Conservation (phyloP, 2,797 vertebrate genomes). For the Glossophaga mutica region DNA sequence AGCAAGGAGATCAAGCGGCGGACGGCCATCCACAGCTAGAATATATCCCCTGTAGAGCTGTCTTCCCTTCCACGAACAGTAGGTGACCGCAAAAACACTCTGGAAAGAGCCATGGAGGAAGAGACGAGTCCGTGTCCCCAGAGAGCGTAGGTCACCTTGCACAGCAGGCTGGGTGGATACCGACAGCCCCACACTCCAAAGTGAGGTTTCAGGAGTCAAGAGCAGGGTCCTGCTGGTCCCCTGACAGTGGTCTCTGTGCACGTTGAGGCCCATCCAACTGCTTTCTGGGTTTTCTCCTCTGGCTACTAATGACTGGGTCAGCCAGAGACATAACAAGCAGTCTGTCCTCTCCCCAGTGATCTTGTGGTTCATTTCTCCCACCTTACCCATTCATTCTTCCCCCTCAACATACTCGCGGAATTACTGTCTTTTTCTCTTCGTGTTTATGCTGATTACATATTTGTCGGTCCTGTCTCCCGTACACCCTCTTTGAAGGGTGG, state of each 20-base stretch:
- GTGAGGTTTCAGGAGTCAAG: too few relatives aligned
- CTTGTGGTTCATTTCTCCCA: background rate
- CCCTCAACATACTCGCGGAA: background rate
- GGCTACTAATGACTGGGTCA: background rate
- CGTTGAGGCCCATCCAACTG: background rate
- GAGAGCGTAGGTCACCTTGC: background rate
- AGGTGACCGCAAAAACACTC: slow-evolving; percentile 60
- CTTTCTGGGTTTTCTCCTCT: background rate
- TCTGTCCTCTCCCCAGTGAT: background rate
- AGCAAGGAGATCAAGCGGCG: slow-evolving; percentile 50
- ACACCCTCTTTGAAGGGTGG: background rate
- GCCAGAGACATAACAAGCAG: background rate
- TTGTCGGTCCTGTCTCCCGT: background rate
- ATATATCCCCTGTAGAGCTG: slow-evolving; percentile 69
- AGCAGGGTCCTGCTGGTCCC: background rate
- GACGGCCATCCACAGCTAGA: slow-evolving; percentile 66
- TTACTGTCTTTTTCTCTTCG: slow-evolving; percentile 5
- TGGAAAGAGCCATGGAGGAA: background rate
- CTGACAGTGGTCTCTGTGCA: rapidly evolving
- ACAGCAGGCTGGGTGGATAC: background rate
- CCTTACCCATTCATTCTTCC: background rate
- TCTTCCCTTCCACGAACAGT: slow-evolving; percentile 72
- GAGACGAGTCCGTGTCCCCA: background rate
- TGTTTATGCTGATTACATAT: slow-evolving; percentile 48
- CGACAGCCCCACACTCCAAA: background rate